phyloP scores from a whole-genome alignment of 53 echinoderm and acorn worm genomes.

The Holothuria scabra region DNA sequence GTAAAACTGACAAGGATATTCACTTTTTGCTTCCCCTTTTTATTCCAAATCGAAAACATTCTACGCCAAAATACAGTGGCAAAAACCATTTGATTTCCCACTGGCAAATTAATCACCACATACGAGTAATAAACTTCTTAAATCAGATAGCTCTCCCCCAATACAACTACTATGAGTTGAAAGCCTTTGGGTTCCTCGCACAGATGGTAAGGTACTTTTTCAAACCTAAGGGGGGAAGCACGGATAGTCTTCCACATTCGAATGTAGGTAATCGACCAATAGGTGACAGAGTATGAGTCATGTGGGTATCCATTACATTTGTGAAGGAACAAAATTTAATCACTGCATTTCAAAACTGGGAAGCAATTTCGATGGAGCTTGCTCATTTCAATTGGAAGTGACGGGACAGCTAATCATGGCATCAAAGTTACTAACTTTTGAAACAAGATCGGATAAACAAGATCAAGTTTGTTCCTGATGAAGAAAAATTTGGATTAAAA shows the following conservation, averaged over 20 bases:
- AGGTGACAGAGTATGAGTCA: constrained; percentile 34
- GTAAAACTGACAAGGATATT: no score
- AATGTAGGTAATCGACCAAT: constrained; percentile 37
- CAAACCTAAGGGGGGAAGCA: neutral
- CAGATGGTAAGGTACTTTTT: constrained; percentile 8
- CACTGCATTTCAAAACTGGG: neutral
- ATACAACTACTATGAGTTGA: neutral
- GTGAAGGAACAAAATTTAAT: constrained; percentile 19
- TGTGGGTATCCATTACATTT: constrained; percentile 21
- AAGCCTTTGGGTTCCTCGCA: neutral
- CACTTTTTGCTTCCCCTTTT: no score
- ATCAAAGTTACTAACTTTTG: no score
- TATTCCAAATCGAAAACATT: no score
- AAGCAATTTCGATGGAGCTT: constrained; percentile 10
- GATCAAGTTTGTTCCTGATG: no score
- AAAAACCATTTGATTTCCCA: constrained; percentile 14
- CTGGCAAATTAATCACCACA: constrained; percentile 23
- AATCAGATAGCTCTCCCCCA: no score
- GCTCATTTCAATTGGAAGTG: no score
- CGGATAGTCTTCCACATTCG: neutral
- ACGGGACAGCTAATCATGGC: no score
- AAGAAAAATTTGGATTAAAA: no score
- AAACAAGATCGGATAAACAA: no score
- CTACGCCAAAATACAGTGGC: no score
- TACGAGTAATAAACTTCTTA: neutral